phyloP scores from a whole-genome alignment of 2,888 invertebrate genomes.

The Terebella lapidaria region DNA sequence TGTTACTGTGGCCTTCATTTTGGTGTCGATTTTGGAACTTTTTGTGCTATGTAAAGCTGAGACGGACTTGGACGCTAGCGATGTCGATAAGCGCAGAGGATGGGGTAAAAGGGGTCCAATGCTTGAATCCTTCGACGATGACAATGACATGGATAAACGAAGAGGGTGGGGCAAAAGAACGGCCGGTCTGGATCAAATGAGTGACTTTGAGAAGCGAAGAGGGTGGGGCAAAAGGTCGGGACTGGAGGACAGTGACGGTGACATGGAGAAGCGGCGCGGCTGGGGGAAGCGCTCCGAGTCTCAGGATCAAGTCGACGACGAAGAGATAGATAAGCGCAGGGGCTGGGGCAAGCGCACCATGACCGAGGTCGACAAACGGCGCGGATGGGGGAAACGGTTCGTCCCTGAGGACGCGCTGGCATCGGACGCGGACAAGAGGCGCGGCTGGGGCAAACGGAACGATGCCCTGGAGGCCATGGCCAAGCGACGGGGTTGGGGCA shows the following conservation, averaged over 20 bases:
- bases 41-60: background rate
- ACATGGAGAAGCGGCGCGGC: conserved; percentile 3
- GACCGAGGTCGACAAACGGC: conserved; percentile 6
- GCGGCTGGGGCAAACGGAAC: conserved; percentile 9
- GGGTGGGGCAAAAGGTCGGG: conserved; percentile 15
- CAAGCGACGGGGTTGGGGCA: conserved; percentile 20
- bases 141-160: conserved; percentile 2
- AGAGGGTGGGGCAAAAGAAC: conserved; percentile 3
- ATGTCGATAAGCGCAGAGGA: background rate
- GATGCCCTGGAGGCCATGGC: conserved; percentile 4
- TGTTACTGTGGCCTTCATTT: background rate
- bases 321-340: conserved; percentile 6
- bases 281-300: conserved; percentile 11
- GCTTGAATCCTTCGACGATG: background rate
- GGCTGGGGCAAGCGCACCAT: conserved; percentile 15
- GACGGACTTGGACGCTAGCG: background rate
- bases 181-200: background rate
- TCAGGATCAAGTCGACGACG: background rate
- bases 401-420: background rate
- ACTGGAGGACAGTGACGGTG: background rate
- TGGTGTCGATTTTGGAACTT: background rate
- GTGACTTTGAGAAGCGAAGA: conserved; percentile 14
- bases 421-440: conserved; percentile 2
- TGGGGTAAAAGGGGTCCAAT: conserved; percentile 3
- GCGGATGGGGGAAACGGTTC: conserved; percentile 15